Conservation (phyloP, 2,113 vertebrate genomes). For the Siniperca chuatsi region DNA sequence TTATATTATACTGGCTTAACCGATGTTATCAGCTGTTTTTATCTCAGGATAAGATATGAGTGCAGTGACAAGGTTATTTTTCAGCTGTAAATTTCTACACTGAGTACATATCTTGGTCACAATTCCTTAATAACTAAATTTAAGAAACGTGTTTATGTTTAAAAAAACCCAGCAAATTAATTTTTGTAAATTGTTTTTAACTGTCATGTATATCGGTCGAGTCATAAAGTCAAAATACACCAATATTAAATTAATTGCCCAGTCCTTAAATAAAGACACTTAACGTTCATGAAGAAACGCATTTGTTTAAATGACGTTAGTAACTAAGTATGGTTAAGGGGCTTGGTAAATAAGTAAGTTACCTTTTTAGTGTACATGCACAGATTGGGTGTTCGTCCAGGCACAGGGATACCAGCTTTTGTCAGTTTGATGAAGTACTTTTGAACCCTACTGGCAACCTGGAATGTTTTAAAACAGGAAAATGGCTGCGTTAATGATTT, state of each 20-base stretch:
- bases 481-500: slow-evolving; percentile 52
- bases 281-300: background rate
- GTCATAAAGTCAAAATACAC: background rate
- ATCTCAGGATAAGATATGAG: background rate
- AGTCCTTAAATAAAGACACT: background rate
- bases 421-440: slow-evolving; percentile 99
- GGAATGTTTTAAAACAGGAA: slow-evolving; percentile 49
- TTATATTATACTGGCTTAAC: too few species aligned
- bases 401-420: slow-evolving; percentile 99
- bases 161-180: background rate
- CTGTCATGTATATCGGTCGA: too few species aligned
- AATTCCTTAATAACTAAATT: background rate
- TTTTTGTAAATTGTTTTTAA: background rate
- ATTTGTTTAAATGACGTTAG: background rate
- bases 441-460: slow-evolving; percentile 98
- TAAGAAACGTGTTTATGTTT: too few species aligned
- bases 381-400: slow-evolving; percentile 96
- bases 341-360: slow-evolving; percentile 16
- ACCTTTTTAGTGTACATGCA: slow-evolving; percentile 99
- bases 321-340: background rate
- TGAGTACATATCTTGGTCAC: background rate
- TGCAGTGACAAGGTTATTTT: too few species aligned
- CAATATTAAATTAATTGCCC: background rate
- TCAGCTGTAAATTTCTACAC: background rate
- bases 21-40: background rate